A percentile compares a stretch with the other conserved stretches of the same genome.
phyloP scores from a whole-genome alignment of 2,113 vertebrate species.

The Mesitornis unicolor region DNA sequence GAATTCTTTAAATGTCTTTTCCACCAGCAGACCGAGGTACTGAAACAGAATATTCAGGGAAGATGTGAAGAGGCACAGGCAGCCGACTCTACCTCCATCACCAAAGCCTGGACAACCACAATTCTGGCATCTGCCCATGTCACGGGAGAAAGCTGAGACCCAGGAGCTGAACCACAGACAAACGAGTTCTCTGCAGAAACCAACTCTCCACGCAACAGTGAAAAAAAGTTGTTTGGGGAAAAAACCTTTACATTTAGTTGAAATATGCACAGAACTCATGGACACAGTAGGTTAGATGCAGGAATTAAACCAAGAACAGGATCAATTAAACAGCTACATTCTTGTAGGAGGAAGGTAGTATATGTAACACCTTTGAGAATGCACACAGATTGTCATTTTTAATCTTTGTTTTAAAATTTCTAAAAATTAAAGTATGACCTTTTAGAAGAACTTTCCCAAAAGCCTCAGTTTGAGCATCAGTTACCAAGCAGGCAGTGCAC shows the following conservation, averaged over 20 bases:
- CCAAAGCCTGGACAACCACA: neutral
- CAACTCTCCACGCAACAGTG: neutral
- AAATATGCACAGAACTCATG: neutral
- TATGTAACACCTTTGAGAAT: neutral
- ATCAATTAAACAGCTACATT: neutral
- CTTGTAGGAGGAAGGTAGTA: neutral
- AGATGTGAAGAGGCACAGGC: neutral
- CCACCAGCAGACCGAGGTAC: neutral
- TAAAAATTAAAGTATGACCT: neutral
- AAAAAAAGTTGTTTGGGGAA: neutral
- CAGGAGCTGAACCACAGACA: neutral
- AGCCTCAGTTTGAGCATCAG: neutral
- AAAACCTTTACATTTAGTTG: neutral
- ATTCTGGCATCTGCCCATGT: neutral
- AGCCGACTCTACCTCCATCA: neutral
- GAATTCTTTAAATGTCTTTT: slow-evolving; percentile 7
- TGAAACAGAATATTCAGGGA: neutral
- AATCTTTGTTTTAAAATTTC: neutral
- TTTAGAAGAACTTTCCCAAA: neutral
- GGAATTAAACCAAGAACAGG: neutral
- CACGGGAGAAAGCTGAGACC: neutral
- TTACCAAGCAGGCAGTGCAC: neutral
- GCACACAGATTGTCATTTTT: neutral
- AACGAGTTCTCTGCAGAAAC: neutral
- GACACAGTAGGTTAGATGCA: neutral